These are phyloP conservation scores for Pammene fasciana DNA, from an alignment of 2,888 invertebrate species.

Conservation along the genomic window DNA sequence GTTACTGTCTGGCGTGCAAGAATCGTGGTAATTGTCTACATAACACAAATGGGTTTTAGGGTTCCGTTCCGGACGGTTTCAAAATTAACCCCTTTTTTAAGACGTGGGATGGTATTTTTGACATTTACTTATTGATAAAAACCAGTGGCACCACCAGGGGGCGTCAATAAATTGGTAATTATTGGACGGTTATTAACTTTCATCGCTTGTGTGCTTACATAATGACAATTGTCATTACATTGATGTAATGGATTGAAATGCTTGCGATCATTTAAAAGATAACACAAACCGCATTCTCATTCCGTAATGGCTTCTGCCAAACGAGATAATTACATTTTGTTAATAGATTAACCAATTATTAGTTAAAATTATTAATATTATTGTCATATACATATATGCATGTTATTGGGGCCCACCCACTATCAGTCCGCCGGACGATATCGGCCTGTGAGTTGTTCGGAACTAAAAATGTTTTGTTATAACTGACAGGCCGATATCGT, in stretches of 20 bases:
- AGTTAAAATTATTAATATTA: too few species aligned
- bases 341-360: not conserved
- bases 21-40: too few species aligned
- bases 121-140: not conserved
- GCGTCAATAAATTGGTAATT: not conserved
- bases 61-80: too few species aligned
- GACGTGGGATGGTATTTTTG: not conserved
- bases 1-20: too few species aligned
- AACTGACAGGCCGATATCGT: too few species aligned
- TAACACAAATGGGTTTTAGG: too few species aligned
- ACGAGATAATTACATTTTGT: not conserved
- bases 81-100: too few species aligned
- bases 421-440: too few species aligned
- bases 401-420: too few species aligned
- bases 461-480: too few species aligned
- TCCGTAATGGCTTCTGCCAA: not conserved
- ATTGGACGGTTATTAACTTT: not conserved
- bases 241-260: constrained; percentile 2
- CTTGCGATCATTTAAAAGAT: not conserved
- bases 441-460: too few species aligned
- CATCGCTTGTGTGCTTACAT: not conserved
- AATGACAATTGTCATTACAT: constrained; percentile 1
- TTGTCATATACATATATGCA: too few species aligned
- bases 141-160: not conserved
- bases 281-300: not conserved